These are phyloP conservation scores for Phocoena sinus DNA, from an alignment of 2,113 vertebrate species.

Conservation along the genomic window DNA sequence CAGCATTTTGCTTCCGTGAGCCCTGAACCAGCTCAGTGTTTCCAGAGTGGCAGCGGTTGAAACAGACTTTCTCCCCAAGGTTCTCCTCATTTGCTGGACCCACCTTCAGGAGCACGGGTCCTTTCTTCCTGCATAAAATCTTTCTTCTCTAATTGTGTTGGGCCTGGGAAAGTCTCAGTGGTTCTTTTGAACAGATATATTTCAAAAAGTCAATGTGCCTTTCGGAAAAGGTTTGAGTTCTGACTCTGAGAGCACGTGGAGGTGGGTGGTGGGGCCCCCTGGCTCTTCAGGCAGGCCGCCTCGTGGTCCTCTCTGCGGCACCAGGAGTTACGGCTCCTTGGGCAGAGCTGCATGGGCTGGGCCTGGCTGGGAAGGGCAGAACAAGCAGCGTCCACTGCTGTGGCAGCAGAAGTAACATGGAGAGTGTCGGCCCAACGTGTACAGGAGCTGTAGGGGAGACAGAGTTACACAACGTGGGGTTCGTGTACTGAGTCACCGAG, in stretches of 20 bases:
- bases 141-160: neutral
- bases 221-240: neutral
- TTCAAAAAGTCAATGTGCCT: neutral
- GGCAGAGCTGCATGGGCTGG: neutral
- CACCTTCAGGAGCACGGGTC: neutral
- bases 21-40: neutral
- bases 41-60: too few species aligned
- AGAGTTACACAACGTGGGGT: fast-evolving
- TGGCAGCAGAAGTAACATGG: fast-evolving
- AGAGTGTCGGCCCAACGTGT: fast-evolving
- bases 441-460: neutral
- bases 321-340: neutral
- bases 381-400: fast-evolving
- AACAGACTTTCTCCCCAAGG: neutral
- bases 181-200: neutral
- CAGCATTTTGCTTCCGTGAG: neutral
- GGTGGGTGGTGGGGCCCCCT: neutral
- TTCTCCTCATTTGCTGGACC: neutral
- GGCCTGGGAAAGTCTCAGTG: neutral
- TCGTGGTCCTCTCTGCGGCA: fast-evolving
- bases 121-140: too few species aligned
- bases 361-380: neutral
- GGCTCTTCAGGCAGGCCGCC: neutral
- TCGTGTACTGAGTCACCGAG: neutral
- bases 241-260: neutral